Conservation (phyloP, 2,888 invertebrate genomes). For the Thecocarcelia acutangulata region DNA sequence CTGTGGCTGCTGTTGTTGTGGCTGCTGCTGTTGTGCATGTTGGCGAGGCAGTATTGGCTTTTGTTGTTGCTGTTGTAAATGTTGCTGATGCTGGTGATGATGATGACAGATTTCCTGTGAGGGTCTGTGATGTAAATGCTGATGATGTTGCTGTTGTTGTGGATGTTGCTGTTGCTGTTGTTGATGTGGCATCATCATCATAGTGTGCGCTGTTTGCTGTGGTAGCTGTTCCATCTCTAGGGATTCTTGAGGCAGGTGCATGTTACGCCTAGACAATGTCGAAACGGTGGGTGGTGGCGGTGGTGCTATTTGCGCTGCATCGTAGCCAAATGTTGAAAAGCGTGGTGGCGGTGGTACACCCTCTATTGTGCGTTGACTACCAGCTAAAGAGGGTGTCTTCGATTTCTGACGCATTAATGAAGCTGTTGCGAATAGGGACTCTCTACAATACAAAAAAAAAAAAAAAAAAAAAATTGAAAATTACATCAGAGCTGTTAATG, state of each 20-base stretch:
- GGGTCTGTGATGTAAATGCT: conserved; percentile 70
- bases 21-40: conserved; percentile 61
- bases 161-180: conserved; percentile 58
- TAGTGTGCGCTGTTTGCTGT: conserved; percentile 58
- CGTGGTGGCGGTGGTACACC: conserved; percentile 76
- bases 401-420: conserved; percentile 79
- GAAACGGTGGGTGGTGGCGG: conserved; percentile 71
- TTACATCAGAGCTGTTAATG: conserved; percentile 20
- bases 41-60: conserved; percentile 63
- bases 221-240: conserved; percentile 77
- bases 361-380: conserved; percentile 71
- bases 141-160: conserved; percentile 71
- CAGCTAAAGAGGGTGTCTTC: conserved; percentile 77
- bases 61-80: conserved; percentile 75
- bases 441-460: conserved; percentile 72
- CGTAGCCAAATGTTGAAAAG: conserved; percentile 81
- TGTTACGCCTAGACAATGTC: conserved; percentile 75
- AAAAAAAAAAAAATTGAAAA: conserved; percentile 1
- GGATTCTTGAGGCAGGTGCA: conserved; percentile 73
- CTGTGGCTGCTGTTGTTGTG: conserved; percentile 67
- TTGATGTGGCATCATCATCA: conserved; percentile 51
- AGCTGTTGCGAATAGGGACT: conserved; percentile 78
- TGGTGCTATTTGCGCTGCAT: conserved; percentile 71
- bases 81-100: conserved; percentile 80
- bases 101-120: conserved; percentile 77